phyloP scores from a whole-genome alignment of 2,888 invertebrate species.

The Metopia argyrocephala region DNA sequence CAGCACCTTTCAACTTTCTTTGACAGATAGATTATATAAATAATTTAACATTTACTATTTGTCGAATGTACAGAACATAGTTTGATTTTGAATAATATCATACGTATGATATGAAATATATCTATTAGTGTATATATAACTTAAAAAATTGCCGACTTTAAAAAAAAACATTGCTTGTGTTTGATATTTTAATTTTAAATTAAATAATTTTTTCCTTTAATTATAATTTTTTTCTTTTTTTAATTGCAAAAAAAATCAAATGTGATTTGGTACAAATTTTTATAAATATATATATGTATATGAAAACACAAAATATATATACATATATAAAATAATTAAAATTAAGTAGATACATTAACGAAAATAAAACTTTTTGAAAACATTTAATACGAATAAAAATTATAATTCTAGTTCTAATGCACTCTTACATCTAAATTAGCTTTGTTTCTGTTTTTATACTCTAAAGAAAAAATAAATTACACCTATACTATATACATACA shows the following conservation, averaged over 20 bases:
- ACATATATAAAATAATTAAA: slow-evolving; percentile 47
- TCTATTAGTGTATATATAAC: no score
- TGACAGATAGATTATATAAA: no score
- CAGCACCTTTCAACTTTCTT: no score
- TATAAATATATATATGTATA: slow-evolving; percentile 51
- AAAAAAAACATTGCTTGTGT: not conserved
- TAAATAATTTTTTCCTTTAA: not conserved
- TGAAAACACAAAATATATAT: slow-evolving; percentile 47
- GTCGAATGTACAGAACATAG: no score
- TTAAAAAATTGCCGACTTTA: no score
- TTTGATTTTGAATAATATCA: no score
- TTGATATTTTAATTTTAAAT: not conserved
- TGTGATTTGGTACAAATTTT: slow-evolving; percentile 70
- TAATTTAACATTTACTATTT: no score
- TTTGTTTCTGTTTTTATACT: slow-evolving; percentile 65
- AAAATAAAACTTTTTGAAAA: slow-evolving; percentile 36
- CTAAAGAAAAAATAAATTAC: slow-evolving; percentile 41
- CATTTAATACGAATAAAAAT: slow-evolving; percentile 28
- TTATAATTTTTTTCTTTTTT: slow-evolving; percentile 34
- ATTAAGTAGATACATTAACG: slow-evolving; percentile 44
- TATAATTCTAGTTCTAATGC: slow-evolving; percentile 60
- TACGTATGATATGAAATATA: no score
- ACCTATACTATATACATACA: no score
- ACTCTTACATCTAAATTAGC: slow-evolving; percentile 65
- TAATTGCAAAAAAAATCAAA: slow-evolving; percentile 67